Percentiles rank a stretch among this genome's conserved stretches.
These are phyloP conservation scores for Apotomis capreana DNA, from an alignment of 2,888 invertebrate species.

Conservation along the genomic window DNA sequence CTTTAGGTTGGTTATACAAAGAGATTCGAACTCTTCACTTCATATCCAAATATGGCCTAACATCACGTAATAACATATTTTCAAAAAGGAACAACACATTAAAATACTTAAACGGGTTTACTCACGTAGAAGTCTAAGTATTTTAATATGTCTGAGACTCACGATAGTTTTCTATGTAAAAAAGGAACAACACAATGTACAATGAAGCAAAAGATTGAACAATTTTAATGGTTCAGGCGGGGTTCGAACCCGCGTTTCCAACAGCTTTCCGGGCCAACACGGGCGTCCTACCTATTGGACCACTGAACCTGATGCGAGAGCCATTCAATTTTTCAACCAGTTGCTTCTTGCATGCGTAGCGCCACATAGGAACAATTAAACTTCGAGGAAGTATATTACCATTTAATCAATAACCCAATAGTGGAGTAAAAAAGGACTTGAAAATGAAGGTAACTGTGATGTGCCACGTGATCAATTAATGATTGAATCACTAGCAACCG, in stretches of 20 bases:
- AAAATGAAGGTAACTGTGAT: slow-evolving; percentile 35
- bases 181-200: not conserved
- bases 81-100: slow-evolving; percentile 4
- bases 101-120: too few relatives aligned
- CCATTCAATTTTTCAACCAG: too few relatives aligned
- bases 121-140: too few relatives aligned
- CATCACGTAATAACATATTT: slow-evolving; percentile 47
- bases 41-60: slow-evolving; percentile 51
- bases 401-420: not conserved
- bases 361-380: not conserved
- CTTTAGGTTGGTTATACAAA: slow-evolving; percentile 56
- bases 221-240: too few relatives aligned
- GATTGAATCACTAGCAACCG: slow-evolving; percentile 36
- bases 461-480: slow-evolving; percentile 46
- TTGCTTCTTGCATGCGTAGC: too few relatives aligned
- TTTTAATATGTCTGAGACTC: too few relatives aligned
- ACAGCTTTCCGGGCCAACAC: too few relatives aligned
- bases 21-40: slow-evolving; percentile 46
- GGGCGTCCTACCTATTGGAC: too few relatives aligned
- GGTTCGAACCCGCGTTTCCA: too few relatives aligned
- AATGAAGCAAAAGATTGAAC: too few relatives aligned
- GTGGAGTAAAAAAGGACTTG: not conserved
- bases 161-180: too few relatives aligned
- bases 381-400: not conserved
- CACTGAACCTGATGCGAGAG: too few relatives aligned